Percentiles rank a stretch among this genome's conserved stretches.
Conservation (phyloP, 2,888 invertebrate genomes). For the Dicranocentrus wangi region DNA sequence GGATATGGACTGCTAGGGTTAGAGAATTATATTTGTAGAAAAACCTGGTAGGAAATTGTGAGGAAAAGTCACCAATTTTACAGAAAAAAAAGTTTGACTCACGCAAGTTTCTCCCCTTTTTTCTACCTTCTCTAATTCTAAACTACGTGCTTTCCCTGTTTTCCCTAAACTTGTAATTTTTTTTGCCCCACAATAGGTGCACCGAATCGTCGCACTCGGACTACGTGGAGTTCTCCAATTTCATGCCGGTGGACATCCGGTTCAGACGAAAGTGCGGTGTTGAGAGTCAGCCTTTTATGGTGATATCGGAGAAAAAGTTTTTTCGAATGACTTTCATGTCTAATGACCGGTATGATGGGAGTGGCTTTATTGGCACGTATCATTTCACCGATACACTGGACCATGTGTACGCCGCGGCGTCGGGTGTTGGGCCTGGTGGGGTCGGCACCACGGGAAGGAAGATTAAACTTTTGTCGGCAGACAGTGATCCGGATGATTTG, state of each 20-base stretch:
- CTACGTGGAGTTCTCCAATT: constrained; percentile 97
- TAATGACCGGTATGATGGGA: constrained; percentile 81
- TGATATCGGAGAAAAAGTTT: constrained; percentile 60
- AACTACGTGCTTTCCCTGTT: neutral
- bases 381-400: constrained; percentile 68
- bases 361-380: constrained; percentile 69
- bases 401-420: constrained; percentile 33
- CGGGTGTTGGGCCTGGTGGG: constrained; percentile 29
- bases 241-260: constrained; percentile 90
- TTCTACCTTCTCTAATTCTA: neutral
- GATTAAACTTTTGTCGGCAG: constrained; percentile 42
- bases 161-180: neutral
- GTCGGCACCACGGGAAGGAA: constrained; percentile 24
- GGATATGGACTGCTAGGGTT: no score
- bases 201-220: constrained; percentile 93
- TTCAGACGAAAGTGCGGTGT: constrained; percentile 89
- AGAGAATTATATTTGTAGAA: no score
- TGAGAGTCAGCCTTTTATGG: constrained; percentile 62
- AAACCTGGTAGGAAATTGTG: no score
- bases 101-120: neutral
- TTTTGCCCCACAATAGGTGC: constrained; percentile 80
- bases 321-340: constrained; percentile 94
- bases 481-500: constrained; percentile 41
- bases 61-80: no score
- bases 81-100: no score